phyloP scores from a whole-genome alignment of 2,113 vertebrate species.

The Nannobrachium achirus region DNA sequence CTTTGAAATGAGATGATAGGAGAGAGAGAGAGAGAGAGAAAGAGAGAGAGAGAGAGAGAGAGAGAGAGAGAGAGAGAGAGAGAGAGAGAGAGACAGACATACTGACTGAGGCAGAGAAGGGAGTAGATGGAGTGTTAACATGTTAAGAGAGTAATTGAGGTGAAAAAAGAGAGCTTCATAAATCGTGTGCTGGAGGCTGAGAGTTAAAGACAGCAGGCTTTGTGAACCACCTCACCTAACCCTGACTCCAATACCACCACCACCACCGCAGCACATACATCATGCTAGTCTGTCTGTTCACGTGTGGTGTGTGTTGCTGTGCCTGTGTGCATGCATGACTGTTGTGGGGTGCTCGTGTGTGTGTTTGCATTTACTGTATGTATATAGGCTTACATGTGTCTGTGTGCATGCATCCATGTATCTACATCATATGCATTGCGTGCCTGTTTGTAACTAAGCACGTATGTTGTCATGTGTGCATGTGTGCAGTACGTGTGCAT shows the following conservation, averaged over 20 bases:
- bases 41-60: not conserved
- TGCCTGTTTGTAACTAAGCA: no score
- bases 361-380: no score
- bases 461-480: not conserved
- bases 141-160: slow-evolving; percentile 38
- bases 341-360: no score
- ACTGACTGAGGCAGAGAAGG: not conserved
- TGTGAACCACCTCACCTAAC: slow-evolving; percentile 39
- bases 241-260: not conserved
- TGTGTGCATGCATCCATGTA: not conserved
- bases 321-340: not conserved
- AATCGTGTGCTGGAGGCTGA: slow-evolving; percentile 40
- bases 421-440: no score
- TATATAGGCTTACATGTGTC: not conserved
- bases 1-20: no score
- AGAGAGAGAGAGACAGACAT: no score
- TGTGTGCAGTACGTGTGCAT: no score
- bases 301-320: no score
- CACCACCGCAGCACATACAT: slow-evolving; percentile 30
- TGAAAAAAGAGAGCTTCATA: slow-evolving; percentile 46
- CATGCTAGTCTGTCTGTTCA: not conserved
- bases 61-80: no score
- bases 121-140: not conserved
- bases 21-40: no score
- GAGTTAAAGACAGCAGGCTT: slow-evolving; percentile 29